Evolutionary conservation across 2,797 vertebrate genomes (phyloP).

Genomic region (Chrysolophus pictus): DNA sequence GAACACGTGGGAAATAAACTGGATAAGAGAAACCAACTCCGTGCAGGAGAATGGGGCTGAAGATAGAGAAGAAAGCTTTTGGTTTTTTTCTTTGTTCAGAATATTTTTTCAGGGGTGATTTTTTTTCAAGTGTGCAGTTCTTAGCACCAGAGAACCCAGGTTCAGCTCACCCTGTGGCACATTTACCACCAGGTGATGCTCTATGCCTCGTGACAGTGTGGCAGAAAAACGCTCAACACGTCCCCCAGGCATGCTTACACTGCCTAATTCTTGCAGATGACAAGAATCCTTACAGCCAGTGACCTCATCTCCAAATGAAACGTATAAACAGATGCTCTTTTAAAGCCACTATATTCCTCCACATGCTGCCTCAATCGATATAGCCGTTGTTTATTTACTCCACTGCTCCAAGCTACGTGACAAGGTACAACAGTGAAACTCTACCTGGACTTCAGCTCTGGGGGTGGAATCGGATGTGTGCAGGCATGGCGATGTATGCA

Average conservation of each 20-base stretch:
- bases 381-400: neutral
- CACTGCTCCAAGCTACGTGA: neutral
- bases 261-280: neutral
- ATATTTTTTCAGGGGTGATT: neutral
- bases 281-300: neutral
- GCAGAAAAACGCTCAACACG: neutral
- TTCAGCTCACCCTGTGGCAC: neutral
- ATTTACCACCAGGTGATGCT: neutral
- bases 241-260: neutral
- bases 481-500: neutral
- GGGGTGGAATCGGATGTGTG: constrained; percentile 1
- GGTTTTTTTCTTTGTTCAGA: neutral
- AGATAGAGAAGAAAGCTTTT: neutral
- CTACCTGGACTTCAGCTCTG: constrained; percentile 20
- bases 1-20: neutral
- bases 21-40: neutral
- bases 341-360: neutral
- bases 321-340: neutral
- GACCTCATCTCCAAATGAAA: neutral
- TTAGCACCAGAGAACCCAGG: neutral
- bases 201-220: accelerated
- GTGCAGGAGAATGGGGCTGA: neutral
- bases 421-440: constrained; percentile 5
- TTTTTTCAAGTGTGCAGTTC: neutral
- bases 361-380: neutral